Evolutionary conservation across 35 echinoderm and acorn worm species (phyloP), one percentile per base, ranked within the genome.

Genomic region (Diadema setosum): DNA sequence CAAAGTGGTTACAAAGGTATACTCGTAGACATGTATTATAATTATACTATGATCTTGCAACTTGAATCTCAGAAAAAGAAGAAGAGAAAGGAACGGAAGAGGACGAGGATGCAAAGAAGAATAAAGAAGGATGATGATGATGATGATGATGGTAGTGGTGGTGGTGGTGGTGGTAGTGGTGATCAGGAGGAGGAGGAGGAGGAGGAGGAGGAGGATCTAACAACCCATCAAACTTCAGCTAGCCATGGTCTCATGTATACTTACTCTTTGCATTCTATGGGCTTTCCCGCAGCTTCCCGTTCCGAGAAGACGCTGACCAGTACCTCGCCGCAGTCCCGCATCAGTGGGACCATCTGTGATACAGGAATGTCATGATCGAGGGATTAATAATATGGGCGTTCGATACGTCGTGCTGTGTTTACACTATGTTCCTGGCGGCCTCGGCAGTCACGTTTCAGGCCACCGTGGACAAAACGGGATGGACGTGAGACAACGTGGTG

Each of bases 211-310:
- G n/a, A n/a, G n/a, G n/a, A n/a, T n/a, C n/a, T n/a, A n/a, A n/a
- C n/a, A n/a, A 24, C 24, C 17, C 17, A 58, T 24, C 17, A 0
- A 0, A 58, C 17, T 58, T 18, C 55, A 58, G 17, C 55, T 24
- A 18, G 17, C 1, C 17, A 1, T 18, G 24, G 7, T 34, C 5
- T 75, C 70, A 75, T 9, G 21, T 73, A 9, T 86, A 30, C 84
- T 65, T 46, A 87, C 84, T 87, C 84, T 41, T 87, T 23, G 46
- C 84, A 87, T 20, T 87, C 59, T 41, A 87, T 75, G 8, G 39
- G 31, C 20, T 45, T 65, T 31, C 69, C 65, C 39, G 41, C 39
- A 26, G 26, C 63, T 75, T 35, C 69, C 7, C 25, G 37, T 32
- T 87, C 40, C 5, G 16, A 31, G n/a, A 74, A 87, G 32, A 70